These are phyloP conservation scores for Planococcus citri DNA, from an alignment of 1,140 invertebrate genomes.

Conservation along the genomic window DNA sequence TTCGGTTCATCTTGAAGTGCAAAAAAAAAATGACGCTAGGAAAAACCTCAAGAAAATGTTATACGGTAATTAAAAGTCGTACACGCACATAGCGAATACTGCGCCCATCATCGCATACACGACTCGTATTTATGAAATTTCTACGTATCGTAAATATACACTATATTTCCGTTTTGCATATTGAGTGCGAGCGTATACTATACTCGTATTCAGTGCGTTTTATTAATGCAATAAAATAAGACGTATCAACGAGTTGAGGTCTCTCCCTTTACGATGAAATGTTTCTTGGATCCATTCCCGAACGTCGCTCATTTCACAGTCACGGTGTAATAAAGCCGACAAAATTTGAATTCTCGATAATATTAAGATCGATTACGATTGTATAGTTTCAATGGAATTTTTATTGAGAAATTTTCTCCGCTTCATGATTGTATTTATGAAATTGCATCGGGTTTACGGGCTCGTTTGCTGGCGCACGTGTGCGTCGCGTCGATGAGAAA, in stretches of 20 bases:
- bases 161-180: no score
- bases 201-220: neutral
- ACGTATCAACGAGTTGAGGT: neutral
- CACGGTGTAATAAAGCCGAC: neutral
- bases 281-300: neutral
- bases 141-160: neutral
- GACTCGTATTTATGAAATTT: neutral
- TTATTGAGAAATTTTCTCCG: neutral
- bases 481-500: no score
- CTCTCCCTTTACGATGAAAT: neutral
- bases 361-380: neutral
- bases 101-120: no score
- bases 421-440: neutral
- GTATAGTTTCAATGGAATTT: neutral
- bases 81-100: no score
- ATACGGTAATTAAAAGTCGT: neutral
- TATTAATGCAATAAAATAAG: neutral
- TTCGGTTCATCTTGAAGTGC: neutral
- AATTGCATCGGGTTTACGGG: neutral
- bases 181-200: no score
- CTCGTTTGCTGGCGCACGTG: neutral
- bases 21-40: neutral
- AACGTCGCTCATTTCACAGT: neutral
- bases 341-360: neutral
- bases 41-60: neutral